Evolutionary conservation across 2,797 vertebrate species (phyloP).

Genomic region (Pseudochaenichthys georgianus): DNA sequence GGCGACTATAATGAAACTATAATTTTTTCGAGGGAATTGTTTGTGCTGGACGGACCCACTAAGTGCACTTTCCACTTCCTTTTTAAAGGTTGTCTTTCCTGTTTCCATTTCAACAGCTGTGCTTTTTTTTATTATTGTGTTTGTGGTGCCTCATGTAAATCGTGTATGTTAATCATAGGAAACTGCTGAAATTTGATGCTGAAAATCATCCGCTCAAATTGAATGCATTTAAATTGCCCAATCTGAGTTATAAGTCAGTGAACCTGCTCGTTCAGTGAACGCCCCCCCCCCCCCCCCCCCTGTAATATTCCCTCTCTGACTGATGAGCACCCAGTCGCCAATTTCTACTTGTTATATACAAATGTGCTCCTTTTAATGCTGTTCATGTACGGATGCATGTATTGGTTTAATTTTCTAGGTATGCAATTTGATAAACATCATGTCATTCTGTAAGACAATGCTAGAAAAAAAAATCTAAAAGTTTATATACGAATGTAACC

Average conservation of each 20-base stretch:
- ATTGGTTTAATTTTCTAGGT: slow-evolving; percentile 75
- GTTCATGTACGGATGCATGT: slow-evolving; percentile 78
- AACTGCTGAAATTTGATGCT: slow-evolving; percentile 51
- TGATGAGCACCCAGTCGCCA: slow-evolving; percentile 46
- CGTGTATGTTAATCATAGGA: slow-evolving; percentile 23
- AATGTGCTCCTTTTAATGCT: slow-evolving; percentile 70
- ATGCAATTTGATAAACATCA: slow-evolving; percentile 77
- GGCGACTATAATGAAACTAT: not conserved
- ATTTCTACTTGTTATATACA: slow-evolving; percentile 65
- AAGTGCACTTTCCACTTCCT: slow-evolving; percentile 83
- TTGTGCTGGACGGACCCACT: slow-evolving; percentile 66
- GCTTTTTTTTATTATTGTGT: slow-evolving; percentile 43
- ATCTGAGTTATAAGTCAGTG: slow-evolving; percentile 13
- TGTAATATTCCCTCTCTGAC: slow-evolving; percentile 30
- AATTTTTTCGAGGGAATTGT: not conserved
- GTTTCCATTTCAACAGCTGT: slow-evolving; percentile 66
- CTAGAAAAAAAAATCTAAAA: slow-evolving; percentile 70
- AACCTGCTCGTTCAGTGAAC: slow-evolving; percentile 22
- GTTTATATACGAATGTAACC: slow-evolving; percentile 86
- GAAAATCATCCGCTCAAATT: slow-evolving; percentile 34
- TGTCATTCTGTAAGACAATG: slow-evolving; percentile 78
- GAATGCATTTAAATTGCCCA: slow-evolving; percentile 29
- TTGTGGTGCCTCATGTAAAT: slow-evolving; percentile 65
- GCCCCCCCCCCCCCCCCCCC: not conserved
- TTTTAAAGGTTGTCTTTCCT: slow-evolving; percentile 70